A percentile compares a stretch with the other conserved stretches of the same genome.
These are phyloP conservation scores for Mesembrinibis cayennensis DNA, from an alignment of 2,113 vertebrate genomes.

Conservation along the genomic window DNA sequence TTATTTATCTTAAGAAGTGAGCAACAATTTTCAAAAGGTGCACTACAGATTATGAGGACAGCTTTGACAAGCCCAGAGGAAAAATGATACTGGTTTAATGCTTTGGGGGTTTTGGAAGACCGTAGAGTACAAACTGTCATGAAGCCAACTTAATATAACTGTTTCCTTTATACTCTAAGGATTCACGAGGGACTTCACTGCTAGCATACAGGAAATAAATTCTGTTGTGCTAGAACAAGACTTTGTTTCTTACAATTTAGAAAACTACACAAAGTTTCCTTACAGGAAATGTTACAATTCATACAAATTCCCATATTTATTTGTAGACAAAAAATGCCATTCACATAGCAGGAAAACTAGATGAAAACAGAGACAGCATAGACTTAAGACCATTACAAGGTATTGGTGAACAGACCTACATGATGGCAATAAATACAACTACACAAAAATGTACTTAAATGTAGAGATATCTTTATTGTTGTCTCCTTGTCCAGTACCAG, in stretches of 20 bases:
- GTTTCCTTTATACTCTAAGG: constrained; percentile 59
- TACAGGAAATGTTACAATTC: constrained; percentile 66
- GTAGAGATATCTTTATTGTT: background rate
- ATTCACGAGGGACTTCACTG: constrained; percentile 57
- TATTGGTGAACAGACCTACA: background rate
- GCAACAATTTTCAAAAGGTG: constrained; percentile 17
- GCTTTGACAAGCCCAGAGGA: constrained; percentile 36
- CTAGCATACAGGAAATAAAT: constrained; percentile 67
- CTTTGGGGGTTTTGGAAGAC: constrained; percentile 40
- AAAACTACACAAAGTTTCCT: constrained; percentile 40
- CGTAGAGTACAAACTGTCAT: constrained; percentile 34
- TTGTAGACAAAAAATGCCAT: constrained; percentile 35
- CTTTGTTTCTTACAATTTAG: constrained; percentile 52
- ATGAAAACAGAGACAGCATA: background rate
- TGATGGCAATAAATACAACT: background rate
- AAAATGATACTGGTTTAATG: constrained; percentile 40
- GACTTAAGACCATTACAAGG: background rate
- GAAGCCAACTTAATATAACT: constrained; percentile 63
- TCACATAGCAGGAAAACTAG: constrained; percentile 20
- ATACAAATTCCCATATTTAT: constrained; percentile 56
- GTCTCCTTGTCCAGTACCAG: background rate
- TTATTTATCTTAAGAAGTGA: constrained; percentile 44
- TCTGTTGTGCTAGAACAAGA: constrained; percentile 50
- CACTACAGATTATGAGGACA: background rate
- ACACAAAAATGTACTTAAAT: background rate